Percentiles rank a stretch among this genome's conserved stretches.
Conservation (phyloP, 1,140 invertebrate genomes). For the Ceratina australensis region DNA sequence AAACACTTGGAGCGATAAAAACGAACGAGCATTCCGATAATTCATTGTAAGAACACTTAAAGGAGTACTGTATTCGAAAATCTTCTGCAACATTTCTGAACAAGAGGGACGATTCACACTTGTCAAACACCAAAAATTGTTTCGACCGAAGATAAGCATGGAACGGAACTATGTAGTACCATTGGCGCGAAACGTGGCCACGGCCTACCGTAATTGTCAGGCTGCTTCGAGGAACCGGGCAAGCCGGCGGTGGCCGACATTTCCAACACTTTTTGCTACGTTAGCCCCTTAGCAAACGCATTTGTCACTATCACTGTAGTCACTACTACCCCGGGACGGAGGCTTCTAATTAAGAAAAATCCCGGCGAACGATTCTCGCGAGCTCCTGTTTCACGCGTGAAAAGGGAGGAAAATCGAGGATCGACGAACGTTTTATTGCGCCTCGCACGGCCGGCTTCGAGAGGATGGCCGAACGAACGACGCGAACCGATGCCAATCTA, state of each 20-base stretch:
- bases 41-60: too few relatives aligned
- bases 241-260: conserved; percentile 71
- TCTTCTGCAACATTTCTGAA: too few relatives aligned
- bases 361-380: not conserved
- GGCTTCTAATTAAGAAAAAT: not conserved
- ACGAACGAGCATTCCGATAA: too few relatives aligned
- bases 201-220: conserved; percentile 67
- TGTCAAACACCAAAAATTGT: too few relatives aligned
- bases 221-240: conserved; percentile 65
- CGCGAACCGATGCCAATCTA: conserved; percentile 55
- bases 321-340: too few relatives aligned
- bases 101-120: too few relatives aligned
- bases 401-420: conserved; percentile 11
- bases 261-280: conserved; percentile 51
- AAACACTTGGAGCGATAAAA: too few relatives aligned
- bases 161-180: too few relatives aligned
- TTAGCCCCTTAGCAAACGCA: conserved; percentile 53
- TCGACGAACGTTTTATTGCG: conserved; percentile 20
- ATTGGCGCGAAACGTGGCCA: not conserved
- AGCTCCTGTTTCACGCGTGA: not conserved
- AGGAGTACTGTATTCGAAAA: too few relatives aligned
- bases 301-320: conserved; percentile 63
- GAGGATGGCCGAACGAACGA: conserved; percentile 37
- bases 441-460: conserved; percentile 18
- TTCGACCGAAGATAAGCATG: too few relatives aligned